Percentiles rank a stretch among this genome's conserved stretches.
These are phyloP conservation scores for Pollenia labialis DNA, from an alignment of 2,888 invertebrate genomes.

Conservation along the genomic window DNA sequence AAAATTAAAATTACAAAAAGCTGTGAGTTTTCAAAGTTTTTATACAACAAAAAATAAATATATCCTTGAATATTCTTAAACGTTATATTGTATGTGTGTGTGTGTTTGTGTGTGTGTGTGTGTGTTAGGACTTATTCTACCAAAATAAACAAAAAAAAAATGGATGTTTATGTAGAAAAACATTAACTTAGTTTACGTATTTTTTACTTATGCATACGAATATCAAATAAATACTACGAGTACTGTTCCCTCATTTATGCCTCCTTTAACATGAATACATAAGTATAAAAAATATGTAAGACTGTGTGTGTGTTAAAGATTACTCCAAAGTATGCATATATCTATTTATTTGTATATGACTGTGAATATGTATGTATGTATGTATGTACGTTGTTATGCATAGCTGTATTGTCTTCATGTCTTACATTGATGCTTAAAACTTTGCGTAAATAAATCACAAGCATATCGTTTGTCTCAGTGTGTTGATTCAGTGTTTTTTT, in stretches of 20 bases:
- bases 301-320: background rate
- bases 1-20: no score
- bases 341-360: background rate
- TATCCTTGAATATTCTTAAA: no score
- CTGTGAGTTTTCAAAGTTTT: no score
- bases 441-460: conserved; percentile 66
- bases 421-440: conserved; percentile 47
- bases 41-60: no score
- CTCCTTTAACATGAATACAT: background rate
- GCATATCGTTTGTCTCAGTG: conserved; percentile 54
- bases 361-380: background rate
- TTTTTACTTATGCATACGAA: conserved; percentile 8
- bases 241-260: background rate
- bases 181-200: conserved; percentile 1
- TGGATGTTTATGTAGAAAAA: background rate
- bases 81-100: no score
- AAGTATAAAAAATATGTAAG: background rate
- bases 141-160: background rate
- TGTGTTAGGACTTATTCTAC: background rate
- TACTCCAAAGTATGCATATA: background rate
- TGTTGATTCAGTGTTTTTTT: background rate
- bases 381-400: background rate
- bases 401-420: conserved; percentile 17
- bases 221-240: background rate
- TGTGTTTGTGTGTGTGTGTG: background rate